Evolutionary conservation across 2,888 invertebrate genomes (phyloP), one percentile per base, ranked within the genome.

Genomic region (Mactromeris polynyma): DNA sequence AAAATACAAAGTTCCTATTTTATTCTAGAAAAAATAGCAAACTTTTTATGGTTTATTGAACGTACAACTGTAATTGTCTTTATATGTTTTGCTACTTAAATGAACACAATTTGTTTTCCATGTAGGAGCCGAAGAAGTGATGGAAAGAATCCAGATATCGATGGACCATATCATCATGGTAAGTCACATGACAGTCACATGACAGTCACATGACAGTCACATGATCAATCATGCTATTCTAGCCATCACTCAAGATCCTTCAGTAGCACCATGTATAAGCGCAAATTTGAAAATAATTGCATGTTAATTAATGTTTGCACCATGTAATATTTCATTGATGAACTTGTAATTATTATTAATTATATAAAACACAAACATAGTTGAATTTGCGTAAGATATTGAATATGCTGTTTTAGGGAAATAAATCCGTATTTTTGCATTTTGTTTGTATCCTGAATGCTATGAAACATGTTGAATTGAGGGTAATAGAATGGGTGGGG

Each of bases 151-250:
- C 82, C 92, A 7, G 92, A 92, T 77, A 89, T 92, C 36, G 92
- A 92, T 78, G 90, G 92, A 26, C 92, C 92, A 11, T 92, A 92
- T 85, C 92, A 92, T n/a, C 92, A 92, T 88, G 92, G 92, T 92
- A 89, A 89, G 90, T 90, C 73, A 84, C 64, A 81, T 84, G 86
- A 84, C 40, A 38, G 84, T 87, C 78, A 85, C 87, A 85, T 87
- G 87, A 85, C 38, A 89, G 90, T 90, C 69, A 84, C 64, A 81
- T 84, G 86, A 83, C 40, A 38, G 81, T 87, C 79, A 85, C 87
- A 85, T 87, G 87, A 83, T 54, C 31, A 26, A 51, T 73, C 4
- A 73, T 73, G 73, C 73, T 73, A 73, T 73, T 73, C 36, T 73
- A 73, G 73, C 2, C 19, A 73, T 73, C 73, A 73, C 73, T 33